Evolutionary conservation across 2,113 vertebrate species (phyloP).

Genomic region (Catagonus wagneri): DNA sequence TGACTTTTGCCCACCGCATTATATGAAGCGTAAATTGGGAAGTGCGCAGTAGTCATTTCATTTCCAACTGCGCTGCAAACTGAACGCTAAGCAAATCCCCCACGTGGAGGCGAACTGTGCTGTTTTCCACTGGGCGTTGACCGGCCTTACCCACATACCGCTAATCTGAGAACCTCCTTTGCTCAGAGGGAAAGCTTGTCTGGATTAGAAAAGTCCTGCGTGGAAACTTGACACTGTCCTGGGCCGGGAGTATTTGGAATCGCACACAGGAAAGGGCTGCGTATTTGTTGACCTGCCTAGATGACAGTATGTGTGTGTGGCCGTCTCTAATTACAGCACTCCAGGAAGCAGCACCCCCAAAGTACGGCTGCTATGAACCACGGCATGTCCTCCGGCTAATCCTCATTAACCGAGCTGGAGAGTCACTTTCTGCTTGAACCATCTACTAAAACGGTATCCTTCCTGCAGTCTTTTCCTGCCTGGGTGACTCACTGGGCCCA

Average conservation of each 20-base stretch:
- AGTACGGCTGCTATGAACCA: slow-evolving; percentile 60
- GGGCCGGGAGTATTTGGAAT: slow-evolving; percentile 51
- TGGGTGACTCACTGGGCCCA: neutral
- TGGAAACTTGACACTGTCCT: slow-evolving; percentile 61
- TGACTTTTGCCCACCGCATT: neutral
- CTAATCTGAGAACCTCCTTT: slow-evolving; percentile 65
- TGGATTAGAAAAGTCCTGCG: slow-evolving; percentile 60
- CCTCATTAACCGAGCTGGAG: neutral
- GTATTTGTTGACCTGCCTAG: slow-evolving; percentile 36
- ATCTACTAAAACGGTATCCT: neutral
- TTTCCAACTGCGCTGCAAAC: accelerated
- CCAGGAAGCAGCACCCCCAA: slow-evolving; percentile 72
- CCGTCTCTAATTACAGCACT: slow-evolving; percentile 66
- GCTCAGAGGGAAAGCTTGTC: slow-evolving; percentile 29
- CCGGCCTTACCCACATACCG: neutral
- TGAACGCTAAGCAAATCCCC: neutral
- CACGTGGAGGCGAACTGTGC: neutral
- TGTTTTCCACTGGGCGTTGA: neutral
- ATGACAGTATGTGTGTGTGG: slow-evolving; percentile 46
- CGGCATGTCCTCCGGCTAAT: slow-evolving; percentile 50
- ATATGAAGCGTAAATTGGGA: neutral
- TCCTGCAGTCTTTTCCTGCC: slow-evolving; percentile 45
- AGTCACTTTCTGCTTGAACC: slow-evolving; percentile 33
- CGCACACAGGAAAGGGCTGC: slow-evolving; percentile 50
- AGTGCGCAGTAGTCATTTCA: accelerated